Percentiles rank a stretch among this genome's conserved stretches.
These are phyloP conservation scores for Pyralis farinalis DNA, from an alignment of 2,888 invertebrate genomes.

Conservation along the genomic window DNA sequence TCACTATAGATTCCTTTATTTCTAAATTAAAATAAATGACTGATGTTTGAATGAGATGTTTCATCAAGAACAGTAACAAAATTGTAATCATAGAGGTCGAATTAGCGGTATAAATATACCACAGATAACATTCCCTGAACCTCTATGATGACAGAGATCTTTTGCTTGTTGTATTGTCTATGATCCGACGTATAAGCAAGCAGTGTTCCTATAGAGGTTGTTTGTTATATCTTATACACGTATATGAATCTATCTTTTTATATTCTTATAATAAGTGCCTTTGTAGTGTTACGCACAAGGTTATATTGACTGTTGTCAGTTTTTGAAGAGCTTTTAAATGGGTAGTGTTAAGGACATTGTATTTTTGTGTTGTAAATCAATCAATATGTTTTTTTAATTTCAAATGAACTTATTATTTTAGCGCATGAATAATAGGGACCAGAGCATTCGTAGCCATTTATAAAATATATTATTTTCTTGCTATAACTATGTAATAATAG, in stretches of 20 bases:
- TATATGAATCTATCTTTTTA: conserved; percentile 25
- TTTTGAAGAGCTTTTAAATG: conserved; percentile 40
- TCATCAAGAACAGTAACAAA: conserved; percentile 4
- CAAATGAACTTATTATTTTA: no score
- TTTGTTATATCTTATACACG: conserved; percentile 21
- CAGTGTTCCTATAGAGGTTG: conserved; percentile 17
- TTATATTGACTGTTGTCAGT: conserved; percentile 29
- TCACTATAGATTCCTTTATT: not conserved
- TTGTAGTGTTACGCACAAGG: conserved; percentile 26
- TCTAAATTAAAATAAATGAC: not conserved
- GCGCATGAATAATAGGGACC: no score
- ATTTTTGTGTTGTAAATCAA: conserved; percentile 5
- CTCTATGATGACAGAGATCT: not conserved
- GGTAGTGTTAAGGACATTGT: conserved; percentile 34
- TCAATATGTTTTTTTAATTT: not conserved
- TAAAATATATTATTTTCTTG: no score
- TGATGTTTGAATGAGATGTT: not conserved
- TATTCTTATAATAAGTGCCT: conserved; percentile 42
- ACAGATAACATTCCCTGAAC: not conserved
- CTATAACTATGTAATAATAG: no score
- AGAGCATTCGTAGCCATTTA: conserved; percentile 1
- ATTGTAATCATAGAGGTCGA: not conserved
- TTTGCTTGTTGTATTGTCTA: conserved; percentile 1
- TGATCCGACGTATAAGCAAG: no score
- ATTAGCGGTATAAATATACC: not conserved